A percentile compares a stretch with the other conserved stretches of the same genome.
Conservation (phyloP, 2,888 invertebrate genomes). For the Thecophora atra region DNA sequence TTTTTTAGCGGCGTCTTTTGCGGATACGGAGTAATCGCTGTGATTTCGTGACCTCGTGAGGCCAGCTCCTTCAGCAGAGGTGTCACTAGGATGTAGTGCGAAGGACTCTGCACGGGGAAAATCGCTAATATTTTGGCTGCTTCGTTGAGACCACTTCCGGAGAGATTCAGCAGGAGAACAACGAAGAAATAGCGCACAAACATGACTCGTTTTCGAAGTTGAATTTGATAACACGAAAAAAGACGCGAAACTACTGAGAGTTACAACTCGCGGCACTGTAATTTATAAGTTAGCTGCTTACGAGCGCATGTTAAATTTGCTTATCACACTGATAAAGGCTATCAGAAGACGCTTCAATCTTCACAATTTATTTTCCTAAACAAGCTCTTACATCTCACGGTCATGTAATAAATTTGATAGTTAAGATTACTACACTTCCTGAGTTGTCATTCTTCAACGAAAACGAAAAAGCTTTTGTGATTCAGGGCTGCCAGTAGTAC, state of each 20-base stretch:
- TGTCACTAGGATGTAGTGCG: conserved; percentile 51
- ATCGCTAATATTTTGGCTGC: conserved; percentile 37
- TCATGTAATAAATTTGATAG: too few relatives aligned
- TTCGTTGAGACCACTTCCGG: background rate
- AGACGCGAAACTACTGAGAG: background rate
- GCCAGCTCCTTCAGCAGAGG: conserved; percentile 58
- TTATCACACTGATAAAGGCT: too few relatives aligned
- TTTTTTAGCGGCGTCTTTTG: conserved; percentile 52
- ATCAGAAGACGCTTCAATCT: too few relatives aligned
- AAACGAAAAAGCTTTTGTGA: too few relatives aligned
- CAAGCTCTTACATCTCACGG: too few relatives aligned
- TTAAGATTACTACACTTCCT: too few relatives aligned
- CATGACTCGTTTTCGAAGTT: too few relatives aligned
- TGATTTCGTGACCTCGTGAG: conserved; percentile 62
- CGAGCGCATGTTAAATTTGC: too few relatives aligned
- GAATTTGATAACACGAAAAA: background rate
- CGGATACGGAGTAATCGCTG: conserved; percentile 58
- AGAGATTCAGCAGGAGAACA: background rate
- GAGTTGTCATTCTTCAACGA: too few relatives aligned
- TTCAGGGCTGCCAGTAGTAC: too few relatives aligned
- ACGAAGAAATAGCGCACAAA: background rate
- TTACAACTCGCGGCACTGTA: background rate
- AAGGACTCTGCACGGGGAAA: conserved; percentile 38
- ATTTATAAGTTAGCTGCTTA: background rate
- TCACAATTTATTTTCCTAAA: too few relatives aligned